phyloP scores from a whole-genome alignment of 1,140 invertebrate genomes.

The Harpegnathos saltator region DNA sequence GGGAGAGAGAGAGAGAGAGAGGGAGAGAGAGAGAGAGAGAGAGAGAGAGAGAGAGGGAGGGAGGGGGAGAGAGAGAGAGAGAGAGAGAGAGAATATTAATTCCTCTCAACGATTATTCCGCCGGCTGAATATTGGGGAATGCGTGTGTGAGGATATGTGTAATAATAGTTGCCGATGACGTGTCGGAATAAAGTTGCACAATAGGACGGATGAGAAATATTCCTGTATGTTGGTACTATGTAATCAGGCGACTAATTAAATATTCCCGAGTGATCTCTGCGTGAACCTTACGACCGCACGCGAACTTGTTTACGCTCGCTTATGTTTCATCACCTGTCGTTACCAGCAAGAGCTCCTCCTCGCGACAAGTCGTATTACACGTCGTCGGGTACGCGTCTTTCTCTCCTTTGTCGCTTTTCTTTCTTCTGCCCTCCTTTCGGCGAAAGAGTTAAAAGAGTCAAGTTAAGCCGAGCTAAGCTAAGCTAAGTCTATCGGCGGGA shows the following conservation, averaged over 20 bases:
- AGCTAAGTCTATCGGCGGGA: too few relatives aligned
- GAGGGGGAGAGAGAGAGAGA: too few relatives aligned
- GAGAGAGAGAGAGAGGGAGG: too few relatives aligned
- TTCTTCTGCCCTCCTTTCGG: too few relatives aligned
- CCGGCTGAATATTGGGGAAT: constrained; percentile 12
- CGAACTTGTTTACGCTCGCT: constrained; percentile 70
- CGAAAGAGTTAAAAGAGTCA: too few relatives aligned
- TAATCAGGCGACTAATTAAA: constrained; percentile 65
- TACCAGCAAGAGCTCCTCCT: not conserved
- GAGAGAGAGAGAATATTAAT: not conserved
- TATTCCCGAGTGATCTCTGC: constrained; percentile 57
- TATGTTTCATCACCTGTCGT: constrained; percentile 52
- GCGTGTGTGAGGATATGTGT: constrained; percentile 8
- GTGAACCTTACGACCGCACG: constrained; percentile 59
- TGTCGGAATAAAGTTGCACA: constrained; percentile 43
- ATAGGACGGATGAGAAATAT: constrained; percentile 42
- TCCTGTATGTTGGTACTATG: constrained; percentile 21
- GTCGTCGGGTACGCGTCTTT: not conserved
- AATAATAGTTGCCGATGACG: constrained; percentile 28
- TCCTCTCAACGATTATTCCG: not conserved
- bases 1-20: too few relatives aligned
- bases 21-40: too few relatives aligned
- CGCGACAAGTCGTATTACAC: constrained; percentile 2
- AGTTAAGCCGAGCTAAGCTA: too few relatives aligned
- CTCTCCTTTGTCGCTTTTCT: too few relatives aligned